These are phyloP conservation scores for Atlantisia rogersi DNA, from an alignment of 2,113 vertebrate species.

Conservation along the genomic window DNA sequence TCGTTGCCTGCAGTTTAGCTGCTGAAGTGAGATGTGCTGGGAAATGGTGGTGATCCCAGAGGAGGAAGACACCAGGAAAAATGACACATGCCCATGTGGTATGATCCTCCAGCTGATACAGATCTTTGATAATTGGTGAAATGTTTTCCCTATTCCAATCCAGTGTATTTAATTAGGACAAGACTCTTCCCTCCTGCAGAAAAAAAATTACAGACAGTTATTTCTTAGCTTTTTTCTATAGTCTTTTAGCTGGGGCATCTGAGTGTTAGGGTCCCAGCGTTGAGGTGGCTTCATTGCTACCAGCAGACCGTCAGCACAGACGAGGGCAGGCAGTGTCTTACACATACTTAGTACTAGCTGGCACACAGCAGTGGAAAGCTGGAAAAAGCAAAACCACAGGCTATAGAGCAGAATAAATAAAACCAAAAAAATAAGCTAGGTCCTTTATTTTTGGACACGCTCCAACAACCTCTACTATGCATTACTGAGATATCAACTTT, in stretches of 20 bases:
- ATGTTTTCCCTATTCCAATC: background rate
- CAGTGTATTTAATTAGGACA: background rate
- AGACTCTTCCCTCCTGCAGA: background rate
- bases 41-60: background rate
- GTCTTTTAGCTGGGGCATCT: background rate
- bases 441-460: conserved; percentile 17
- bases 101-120: background rate
- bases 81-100: background rate
- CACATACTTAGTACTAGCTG: background rate
- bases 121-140: background rate
- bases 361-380: background rate
- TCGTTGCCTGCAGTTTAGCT: background rate
- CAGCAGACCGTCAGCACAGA: background rate
- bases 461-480: background rate
- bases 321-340: background rate
- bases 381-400: background rate
- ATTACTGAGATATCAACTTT: conserved; percentile 31
- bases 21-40: background rate
- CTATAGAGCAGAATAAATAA: background rate
- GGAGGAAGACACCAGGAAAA: background rate
- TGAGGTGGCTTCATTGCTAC: background rate
- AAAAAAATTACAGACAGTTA: background rate
- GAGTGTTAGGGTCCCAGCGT: background rate
- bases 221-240: background rate
- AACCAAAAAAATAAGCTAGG: background rate